Evolutionary conservation across 1,140 invertebrate species (phyloP).

Genomic region (Mya arenaria): DNA sequence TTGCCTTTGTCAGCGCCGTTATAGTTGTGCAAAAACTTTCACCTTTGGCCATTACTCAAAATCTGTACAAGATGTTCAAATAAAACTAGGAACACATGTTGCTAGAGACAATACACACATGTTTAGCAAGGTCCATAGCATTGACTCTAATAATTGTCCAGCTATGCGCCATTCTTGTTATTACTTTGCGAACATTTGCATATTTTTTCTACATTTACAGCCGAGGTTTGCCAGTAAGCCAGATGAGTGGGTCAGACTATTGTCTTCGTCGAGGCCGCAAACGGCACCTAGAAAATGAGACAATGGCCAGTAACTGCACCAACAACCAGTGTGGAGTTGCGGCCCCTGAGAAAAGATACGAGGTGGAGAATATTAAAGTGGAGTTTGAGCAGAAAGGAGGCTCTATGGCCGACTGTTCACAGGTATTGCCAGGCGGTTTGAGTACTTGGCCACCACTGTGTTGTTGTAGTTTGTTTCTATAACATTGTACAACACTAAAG

Average conservation of each 20-base stretch:
- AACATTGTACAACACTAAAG: no score
- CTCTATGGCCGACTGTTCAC: conserved; percentile 57
- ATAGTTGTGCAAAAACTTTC: background rate
- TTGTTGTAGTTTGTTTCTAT: no score
- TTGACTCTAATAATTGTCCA: background rate
- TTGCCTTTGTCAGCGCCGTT: background rate
- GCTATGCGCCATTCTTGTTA: no score
- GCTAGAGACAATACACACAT: background rate
- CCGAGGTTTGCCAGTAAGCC: conserved; percentile 70
- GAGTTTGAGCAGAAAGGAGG: conserved; percentile 62
- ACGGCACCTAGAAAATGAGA: conserved; percentile 56
- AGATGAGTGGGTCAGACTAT: conserved; percentile 76
- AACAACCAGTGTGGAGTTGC: conserved; percentile 37
- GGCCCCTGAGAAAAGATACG: conserved; percentile 49
- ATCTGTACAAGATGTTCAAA: background rate
- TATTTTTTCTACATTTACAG: conserved; percentile 54
- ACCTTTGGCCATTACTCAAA: background rate
- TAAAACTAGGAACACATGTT: background rate
- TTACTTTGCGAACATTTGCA: no score
- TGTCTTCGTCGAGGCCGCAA: conserved; percentile 68
- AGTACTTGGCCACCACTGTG: no score
- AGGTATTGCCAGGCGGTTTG: conserved; percentile 50
- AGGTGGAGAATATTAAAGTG: conserved; percentile 67
- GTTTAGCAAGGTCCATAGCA: background rate
- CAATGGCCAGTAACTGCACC: conserved; percentile 56